These are phyloP conservation scores for Acanthis flammea DNA, from an alignment of 2,797 vertebrate genomes.

Conservation along the genomic window DNA sequence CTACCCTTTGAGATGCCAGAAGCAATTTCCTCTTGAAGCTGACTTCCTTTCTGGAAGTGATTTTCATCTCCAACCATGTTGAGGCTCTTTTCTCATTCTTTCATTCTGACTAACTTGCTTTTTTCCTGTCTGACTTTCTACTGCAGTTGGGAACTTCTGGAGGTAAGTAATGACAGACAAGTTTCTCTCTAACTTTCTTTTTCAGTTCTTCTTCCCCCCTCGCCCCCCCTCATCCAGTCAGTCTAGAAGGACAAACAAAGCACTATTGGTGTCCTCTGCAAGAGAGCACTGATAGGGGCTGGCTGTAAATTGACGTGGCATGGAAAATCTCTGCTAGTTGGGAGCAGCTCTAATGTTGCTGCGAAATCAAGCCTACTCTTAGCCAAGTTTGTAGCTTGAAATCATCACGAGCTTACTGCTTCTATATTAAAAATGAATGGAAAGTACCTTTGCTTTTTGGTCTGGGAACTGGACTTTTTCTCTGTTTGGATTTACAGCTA, in stretches of 20 bases:
- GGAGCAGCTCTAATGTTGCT: conserved; percentile 59
- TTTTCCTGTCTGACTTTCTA: neutral
- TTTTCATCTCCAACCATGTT: conserved; percentile 73
- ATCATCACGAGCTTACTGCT: neutral
- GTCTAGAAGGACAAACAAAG: conserved; percentile 77
- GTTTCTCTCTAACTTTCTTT: conserved; percentile 70
- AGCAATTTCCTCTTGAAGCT: conserved; percentile 74
- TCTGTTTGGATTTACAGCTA: conserved; percentile 43
- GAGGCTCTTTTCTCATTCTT: conserved; percentile 62
- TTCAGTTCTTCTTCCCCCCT: conserved; percentile 44
- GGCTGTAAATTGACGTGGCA: conserved; percentile 84
- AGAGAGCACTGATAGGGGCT: conserved; percentile 74
- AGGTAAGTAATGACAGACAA: conserved; percentile 57
- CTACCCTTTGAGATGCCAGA: conserved; percentile 72
- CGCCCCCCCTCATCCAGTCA: conserved; percentile 1
- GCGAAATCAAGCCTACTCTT: conserved; percentile 34
- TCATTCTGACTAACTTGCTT: conserved; percentile 50
- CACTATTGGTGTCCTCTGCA: conserved; percentile 74
- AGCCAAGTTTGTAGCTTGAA: conserved; percentile 41
- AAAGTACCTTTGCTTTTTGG: conserved; percentile 7
- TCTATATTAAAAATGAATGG: conserved; percentile 67
- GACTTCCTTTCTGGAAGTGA: conserved; percentile 79
- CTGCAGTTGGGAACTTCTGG: conserved; percentile 51
- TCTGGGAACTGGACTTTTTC: conserved; percentile 21
- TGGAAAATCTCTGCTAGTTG: conserved; percentile 79